Base-by-base conservation (phyloP, 2,113 vertebrate genomes). In the Cyprinodon brontotheroides region DNA sequence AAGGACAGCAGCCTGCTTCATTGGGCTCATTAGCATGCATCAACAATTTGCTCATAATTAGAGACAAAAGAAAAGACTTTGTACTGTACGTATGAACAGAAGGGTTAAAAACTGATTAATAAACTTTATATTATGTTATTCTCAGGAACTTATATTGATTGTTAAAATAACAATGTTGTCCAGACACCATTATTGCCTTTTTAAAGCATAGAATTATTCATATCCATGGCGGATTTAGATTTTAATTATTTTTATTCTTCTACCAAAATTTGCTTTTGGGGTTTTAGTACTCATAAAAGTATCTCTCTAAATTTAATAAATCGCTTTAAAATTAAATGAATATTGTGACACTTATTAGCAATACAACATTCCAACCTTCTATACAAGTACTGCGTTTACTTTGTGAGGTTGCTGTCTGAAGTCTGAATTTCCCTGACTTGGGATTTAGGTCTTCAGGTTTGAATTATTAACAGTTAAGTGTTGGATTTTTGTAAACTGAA, bases 11-110 rank as follows among this genome's bases (percentile, higher is more conserved):
- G 77, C 81, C 70, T 85, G 89, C 84, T 86, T 63, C 67, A 53
- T 47, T 79, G 65, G 53, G 47, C 77, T 85, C 81, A 78, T 92
- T 89, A 86, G 43, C 29, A 68, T 61, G 53, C 4, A 53, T 84
- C 83, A 84, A 83, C 71, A 86, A 78, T 83, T 80, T 82, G 65
- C 60, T 69, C 47, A 82, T 86, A 75, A 76, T 85, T 75, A 84
- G 22, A 70, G 63, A 74, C 45, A 72, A 72, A 80, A 68, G 9
- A 70, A 74, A 66, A n/a, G 13, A 57, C 60, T 50, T 47, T 64
- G 4, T 7, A 57, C 11, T 38, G 6, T 57, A 59, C 15, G 11
- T 10, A 11, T 14, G 41, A 22, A 9, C 59, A 41, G 14, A 14
- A 45, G n/a, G 40, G 43, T 12, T 17, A 9, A 57, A 29, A 57